phyloP scores from a whole-genome alignment of 2,888 invertebrate species.

The Acholoe squamosa region DNA sequence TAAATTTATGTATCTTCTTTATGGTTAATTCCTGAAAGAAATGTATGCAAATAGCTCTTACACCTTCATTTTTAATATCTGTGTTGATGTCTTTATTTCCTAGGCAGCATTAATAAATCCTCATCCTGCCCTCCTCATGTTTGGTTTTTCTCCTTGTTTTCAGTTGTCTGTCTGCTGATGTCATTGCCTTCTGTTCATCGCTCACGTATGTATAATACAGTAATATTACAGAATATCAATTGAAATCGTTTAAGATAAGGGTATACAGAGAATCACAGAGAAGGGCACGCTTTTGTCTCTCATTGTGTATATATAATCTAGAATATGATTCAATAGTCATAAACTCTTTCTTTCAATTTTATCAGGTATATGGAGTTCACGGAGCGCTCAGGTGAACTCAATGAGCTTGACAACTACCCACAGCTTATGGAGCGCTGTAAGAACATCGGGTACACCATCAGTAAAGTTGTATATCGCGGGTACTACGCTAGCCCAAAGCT shows the following conservation, averaged over 20 bases:
- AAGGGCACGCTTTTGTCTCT: too few relatives aligned
- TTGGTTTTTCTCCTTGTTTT: neutral
- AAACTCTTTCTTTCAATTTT: too few relatives aligned
- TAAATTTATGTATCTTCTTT: too few relatives aligned
- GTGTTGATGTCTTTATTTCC: too few relatives aligned
- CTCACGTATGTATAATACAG: slow-evolving; percentile 79
- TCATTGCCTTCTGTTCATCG: slow-evolving; percentile 78
- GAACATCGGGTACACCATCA: slow-evolving; percentile 77
- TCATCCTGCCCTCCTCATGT: too few relatives aligned
- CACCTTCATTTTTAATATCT: too few relatives aligned
- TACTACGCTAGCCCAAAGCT: slow-evolving; percentile 79
- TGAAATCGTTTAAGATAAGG: neutral
- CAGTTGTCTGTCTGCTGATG: slow-evolving; percentile 81
- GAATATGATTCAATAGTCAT: neutral
- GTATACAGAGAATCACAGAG: too few relatives aligned
- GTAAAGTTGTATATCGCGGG: slow-evolving; percentile 81
- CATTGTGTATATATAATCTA: too few relatives aligned
- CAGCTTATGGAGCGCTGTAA: slow-evolving; percentile 77
- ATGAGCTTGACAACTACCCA: slow-evolving; percentile 76
- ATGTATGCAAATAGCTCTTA: too few relatives aligned
- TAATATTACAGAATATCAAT: too few relatives aligned
- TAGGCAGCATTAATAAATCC: too few relatives aligned
- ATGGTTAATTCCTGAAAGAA: too few relatives aligned
- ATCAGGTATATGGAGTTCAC: slow-evolving; percentile 79
- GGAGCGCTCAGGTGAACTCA: slow-evolving; percentile 77